A percentile compares a stretch with the other conserved stretches of the same genome.
These are phyloP conservation scores for Corythaixoides concolor DNA, from an alignment of 2,113 vertebrate species.

Conservation along the genomic window DNA sequence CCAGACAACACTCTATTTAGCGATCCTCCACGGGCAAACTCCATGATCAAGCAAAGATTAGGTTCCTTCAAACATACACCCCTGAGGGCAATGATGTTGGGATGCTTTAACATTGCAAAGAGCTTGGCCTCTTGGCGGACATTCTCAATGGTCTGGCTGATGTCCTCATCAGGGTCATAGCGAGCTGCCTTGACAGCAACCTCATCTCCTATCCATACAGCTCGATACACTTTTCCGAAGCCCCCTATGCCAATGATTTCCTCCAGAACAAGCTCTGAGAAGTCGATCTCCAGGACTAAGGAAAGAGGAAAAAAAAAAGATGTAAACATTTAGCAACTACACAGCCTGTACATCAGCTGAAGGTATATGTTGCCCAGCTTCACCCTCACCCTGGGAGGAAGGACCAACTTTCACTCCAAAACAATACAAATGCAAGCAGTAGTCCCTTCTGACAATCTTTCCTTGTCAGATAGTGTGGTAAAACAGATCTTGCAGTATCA, in stretches of 20 bases:
- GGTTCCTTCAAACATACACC: conserved; percentile 93
- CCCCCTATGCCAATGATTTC: conserved; percentile 98
- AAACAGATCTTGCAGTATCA: neutral
- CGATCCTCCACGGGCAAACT: conserved; percentile 91
- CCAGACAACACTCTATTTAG: conserved; percentile 92
- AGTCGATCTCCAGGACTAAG: conserved; percentile 91
- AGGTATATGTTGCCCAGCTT: neutral
- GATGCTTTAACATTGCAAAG: conserved; percentile 94
- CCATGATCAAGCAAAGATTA: conserved; percentile 96
- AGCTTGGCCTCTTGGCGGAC: conserved; percentile 97
- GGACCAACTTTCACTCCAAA: neutral
- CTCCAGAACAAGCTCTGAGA: conserved; percentile 90
- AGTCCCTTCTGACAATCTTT: neutral
- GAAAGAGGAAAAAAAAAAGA: neutral
- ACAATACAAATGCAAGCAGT: neutral
- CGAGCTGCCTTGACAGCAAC: conserved; percentile 97
- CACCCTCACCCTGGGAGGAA: neutral
- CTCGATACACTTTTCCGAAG: conserved; percentile 96
- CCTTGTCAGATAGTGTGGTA: neutral
- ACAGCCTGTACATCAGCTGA: neutral
- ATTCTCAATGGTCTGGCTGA: conserved; percentile 91
- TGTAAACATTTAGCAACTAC: neutral
- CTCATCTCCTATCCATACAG: conserved; percentile 87
- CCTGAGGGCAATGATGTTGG: conserved; percentile 94
- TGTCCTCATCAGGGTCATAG: conserved; percentile 93